Conservation (phyloP, 2,113 vertebrate species). For the Noturus placidus region DNA sequence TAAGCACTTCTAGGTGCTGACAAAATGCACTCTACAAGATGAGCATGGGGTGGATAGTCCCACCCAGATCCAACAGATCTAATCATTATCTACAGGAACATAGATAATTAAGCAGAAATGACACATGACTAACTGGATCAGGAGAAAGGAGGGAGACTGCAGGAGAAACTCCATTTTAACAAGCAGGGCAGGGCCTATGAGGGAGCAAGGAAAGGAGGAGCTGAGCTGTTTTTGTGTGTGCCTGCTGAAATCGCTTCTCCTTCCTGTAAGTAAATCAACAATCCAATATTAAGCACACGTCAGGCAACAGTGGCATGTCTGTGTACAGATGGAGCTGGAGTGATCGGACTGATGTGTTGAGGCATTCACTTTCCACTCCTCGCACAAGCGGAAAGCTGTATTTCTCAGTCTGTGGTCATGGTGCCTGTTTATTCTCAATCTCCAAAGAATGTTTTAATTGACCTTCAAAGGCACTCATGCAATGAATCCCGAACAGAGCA, state of each 20-base stretch:
- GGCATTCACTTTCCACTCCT: slow-evolving; percentile 29
- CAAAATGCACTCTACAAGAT: background rate
- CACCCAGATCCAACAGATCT: slow-evolving; percentile 49
- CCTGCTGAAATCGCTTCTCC: slow-evolving; percentile 38
- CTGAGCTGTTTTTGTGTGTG: slow-evolving; percentile 13
- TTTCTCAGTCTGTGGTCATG: background rate
- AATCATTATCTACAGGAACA: slow-evolving; percentile 52
- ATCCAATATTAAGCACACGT: slow-evolving; percentile 57
- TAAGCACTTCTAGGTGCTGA: slow-evolving; percentile 36
- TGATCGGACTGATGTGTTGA: slow-evolving; percentile 7
- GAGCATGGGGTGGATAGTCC: slow-evolving; percentile 48
- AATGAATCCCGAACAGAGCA: background rate
- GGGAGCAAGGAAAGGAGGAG: slow-evolving; percentile 35
- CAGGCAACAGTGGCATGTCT: slow-evolving; percentile 53
- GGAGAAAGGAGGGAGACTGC: slow-evolving; percentile 9
- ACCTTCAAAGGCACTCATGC: background rate
- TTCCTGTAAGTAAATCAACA: slow-evolving; percentile 63
- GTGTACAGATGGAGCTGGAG: slow-evolving; percentile 49
- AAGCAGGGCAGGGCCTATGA: slow-evolving; percentile 43
- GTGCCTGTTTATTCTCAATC: slow-evolving; percentile 14
- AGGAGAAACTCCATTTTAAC: slow-evolving; percentile 59
- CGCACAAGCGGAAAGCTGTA: background rate
- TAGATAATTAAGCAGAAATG: slow-evolving; percentile 32
- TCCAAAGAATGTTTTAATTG: slow-evolving; percentile 27
- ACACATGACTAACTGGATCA: background rate